phyloP scores from a whole-genome alignment of 1,140 invertebrate genomes.

The Venturia canescens region DNA sequence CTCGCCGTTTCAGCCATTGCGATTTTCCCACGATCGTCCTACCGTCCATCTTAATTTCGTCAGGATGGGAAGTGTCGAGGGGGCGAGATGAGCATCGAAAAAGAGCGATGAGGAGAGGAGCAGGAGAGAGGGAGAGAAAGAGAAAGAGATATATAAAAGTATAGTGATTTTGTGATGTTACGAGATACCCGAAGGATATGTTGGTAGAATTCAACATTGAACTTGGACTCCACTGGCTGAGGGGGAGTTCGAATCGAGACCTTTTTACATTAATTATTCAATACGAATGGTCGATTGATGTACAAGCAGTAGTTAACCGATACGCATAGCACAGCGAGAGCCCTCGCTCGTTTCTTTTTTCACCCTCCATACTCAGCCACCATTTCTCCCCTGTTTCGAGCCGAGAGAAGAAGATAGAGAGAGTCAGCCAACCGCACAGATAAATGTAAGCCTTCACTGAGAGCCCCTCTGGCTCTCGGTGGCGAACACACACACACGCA shows the following conservation, averaged over 20 bases:
- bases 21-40: not conserved
- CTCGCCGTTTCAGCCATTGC: not conserved
- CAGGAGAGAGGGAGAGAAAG: too few relatives aligned
- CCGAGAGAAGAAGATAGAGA: not conserved
- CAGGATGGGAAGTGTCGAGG: not conserved
- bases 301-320: conserved; percentile 8
- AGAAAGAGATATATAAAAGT: not conserved
- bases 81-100: not conserved
- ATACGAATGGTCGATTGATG: conserved; percentile 9
- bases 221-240: not conserved
- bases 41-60: not conserved
- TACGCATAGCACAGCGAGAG: not conserved
- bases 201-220: not conserved
- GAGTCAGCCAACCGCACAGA: conserved; percentile 18
- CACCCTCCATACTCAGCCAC: not conserved
- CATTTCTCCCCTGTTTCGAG: not conserved
- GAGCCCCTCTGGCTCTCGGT: conserved; percentile 13
- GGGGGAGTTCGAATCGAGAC: not conserved
- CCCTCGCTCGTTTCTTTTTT: not conserved
- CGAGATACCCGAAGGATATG: not conserved
- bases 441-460: conserved; percentile 19
- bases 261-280: conserved; percentile 36
- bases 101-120: too few relatives aligned
- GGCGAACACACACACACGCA: not conserved
- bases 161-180: conserved; percentile 1